Percentiles rank a stretch among this genome's conserved stretches.
Evolutionary conservation across 1,140 invertebrate species (phyloP).

Genomic region (Dufourea novaeangliae): DNA sequence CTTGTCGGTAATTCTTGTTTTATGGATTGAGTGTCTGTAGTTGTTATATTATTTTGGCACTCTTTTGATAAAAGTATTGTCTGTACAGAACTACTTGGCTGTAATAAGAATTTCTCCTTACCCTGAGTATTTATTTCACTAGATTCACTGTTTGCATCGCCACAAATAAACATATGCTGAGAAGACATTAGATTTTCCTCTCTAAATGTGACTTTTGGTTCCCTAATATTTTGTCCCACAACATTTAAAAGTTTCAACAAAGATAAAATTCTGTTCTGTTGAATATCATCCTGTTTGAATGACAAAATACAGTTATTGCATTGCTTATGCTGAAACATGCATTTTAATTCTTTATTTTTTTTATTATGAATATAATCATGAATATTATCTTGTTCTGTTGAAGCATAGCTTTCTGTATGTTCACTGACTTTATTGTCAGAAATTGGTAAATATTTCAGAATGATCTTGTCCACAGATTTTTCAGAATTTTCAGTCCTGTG

Average conservation of each 20-base stretch:
- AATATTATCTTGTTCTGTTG: constrained; percentile 28
- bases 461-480: background rate
- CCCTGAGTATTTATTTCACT: constrained; percentile 26
- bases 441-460: constrained; percentile 30
- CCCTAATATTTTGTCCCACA: constrained; percentile 34
- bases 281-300: constrained; percentile 35
- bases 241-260: constrained; percentile 36
- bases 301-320: constrained; percentile 30
- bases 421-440: constrained; percentile 56
- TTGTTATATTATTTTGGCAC: constrained; percentile 60
- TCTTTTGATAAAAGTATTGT: constrained; percentile 38
- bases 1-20: constrained; percentile 51
- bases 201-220: constrained; percentile 27
- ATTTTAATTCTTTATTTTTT: constrained; percentile 42
- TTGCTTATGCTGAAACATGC: constrained; percentile 21
- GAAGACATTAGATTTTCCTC: constrained; percentile 22
- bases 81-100: constrained; percentile 43
- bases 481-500: constrained; percentile 65
- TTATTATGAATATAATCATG: constrained; percentile 24
- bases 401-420: constrained; percentile 34
- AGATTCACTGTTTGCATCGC: constrained; percentile 9
- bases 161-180: constrained; percentile 14
- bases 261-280: constrained; percentile 23
- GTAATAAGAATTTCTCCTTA: constrained; percentile 37
- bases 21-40: constrained; percentile 33